Conservation (phyloP, 2,888 invertebrate species). For the Acheta domesticus region DNA sequence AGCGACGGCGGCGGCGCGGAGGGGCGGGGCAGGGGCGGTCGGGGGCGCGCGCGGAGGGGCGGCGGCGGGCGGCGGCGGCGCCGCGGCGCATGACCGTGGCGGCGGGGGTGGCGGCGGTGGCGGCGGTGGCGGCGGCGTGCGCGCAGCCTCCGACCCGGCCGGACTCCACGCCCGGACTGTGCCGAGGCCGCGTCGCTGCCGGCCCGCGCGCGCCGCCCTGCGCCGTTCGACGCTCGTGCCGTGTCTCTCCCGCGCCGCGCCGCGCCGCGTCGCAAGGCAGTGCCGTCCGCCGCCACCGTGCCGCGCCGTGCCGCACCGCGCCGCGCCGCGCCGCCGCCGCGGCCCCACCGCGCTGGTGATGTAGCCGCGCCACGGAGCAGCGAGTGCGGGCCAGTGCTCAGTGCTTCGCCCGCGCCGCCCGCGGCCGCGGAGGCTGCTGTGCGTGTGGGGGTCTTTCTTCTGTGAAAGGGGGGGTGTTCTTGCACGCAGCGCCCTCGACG, state of each 20-base stretch:
- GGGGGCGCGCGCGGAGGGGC: background rate
- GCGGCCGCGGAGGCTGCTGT: background rate
- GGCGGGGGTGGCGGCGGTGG: background rate
- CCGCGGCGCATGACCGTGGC: constrained; percentile 18
- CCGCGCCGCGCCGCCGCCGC: background rate
- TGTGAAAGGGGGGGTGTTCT: background rate
- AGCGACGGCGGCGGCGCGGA: constrained; percentile 4
- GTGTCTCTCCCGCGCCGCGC: background rate
- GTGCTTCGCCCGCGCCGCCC: background rate
- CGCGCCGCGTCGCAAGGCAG: background rate
- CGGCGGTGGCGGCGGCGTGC: background rate
- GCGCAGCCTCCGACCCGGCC: background rate
- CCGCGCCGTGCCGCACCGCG: background rate
- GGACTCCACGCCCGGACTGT: background rate
- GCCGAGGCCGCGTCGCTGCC: constrained; percentile 18
- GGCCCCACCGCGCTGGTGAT: background rate
- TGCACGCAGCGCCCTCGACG: background rate
- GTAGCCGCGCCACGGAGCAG: background rate
- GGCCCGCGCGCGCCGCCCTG: background rate
- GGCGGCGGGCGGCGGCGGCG: background rate
- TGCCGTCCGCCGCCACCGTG: background rate
- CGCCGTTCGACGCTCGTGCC: background rate
- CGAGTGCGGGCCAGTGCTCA: no score
- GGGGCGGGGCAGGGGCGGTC: background rate
- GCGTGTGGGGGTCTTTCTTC: background rate